A percentile compares a stretch with the other conserved stretches of the same genome.
phyloP scores from a whole-genome alignment of 2,797 vertebrate genomes.

The Macropus fuliginosus region DNA sequence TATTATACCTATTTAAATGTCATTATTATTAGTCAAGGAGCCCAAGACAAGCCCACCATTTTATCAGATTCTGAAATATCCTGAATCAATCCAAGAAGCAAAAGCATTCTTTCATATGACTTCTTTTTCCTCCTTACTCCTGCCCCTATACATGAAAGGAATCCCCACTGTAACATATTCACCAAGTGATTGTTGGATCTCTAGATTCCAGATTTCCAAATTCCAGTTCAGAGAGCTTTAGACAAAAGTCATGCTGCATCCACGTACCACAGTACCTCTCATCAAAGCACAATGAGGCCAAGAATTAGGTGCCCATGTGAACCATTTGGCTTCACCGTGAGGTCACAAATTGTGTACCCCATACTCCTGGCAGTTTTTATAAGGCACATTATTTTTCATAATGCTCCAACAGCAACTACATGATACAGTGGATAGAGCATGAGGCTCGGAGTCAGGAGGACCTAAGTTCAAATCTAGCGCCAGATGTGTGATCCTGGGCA shows the following conservation, averaged over 20 bases:
- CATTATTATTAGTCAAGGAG: background rate
- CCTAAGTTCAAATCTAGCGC: background rate
- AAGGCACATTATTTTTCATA: background rate
- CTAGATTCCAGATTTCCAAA: background rate
- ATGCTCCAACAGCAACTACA: background rate
- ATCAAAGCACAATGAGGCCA: background rate
- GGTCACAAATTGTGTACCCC: background rate
- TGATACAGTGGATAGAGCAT: background rate
- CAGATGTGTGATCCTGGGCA: background rate
- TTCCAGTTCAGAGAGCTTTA: background rate
- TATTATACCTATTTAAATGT: background rate
- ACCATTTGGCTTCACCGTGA: background rate
- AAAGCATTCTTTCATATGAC: background rate
- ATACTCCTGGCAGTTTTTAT: background rate
- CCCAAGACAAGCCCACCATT: background rate
- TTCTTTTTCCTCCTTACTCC: background rate
- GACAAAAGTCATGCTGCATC: background rate
- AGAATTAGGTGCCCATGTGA: background rate
- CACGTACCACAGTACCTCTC: background rate
- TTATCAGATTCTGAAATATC: slow-evolving; percentile 6
- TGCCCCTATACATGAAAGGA: background rate
- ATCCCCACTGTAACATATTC: background rate
- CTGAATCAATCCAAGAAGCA: slow-evolving; percentile 3
- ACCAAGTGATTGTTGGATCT: background rate
- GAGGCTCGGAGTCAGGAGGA: too few species aligned